phyloP scores from a whole-genome alignment of 2,888 invertebrate genomes.

The Erynnis tages region DNA sequence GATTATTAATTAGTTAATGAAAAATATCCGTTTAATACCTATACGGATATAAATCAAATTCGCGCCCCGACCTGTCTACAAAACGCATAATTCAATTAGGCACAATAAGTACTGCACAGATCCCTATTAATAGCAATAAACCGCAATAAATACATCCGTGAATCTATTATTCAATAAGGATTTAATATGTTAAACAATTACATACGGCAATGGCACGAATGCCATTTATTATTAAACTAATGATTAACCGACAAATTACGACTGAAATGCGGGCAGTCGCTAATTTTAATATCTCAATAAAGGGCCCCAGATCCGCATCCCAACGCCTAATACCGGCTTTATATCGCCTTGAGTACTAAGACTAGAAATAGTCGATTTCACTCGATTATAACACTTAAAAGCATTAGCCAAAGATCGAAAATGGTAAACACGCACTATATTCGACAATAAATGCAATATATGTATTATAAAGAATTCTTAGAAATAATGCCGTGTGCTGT shows the following conservation, averaged over 20 bases:
- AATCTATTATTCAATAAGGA: neutral
- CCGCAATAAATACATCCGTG: neutral
- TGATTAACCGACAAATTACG: conserved; percentile 27
- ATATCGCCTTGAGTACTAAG: conserved; percentile 28
- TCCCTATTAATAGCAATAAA: neutral
- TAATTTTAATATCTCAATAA: conserved; percentile 34
- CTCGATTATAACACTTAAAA: conserved; percentile 3
- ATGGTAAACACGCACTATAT: conserved; percentile 11
- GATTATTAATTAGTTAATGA: too few relatives aligned
- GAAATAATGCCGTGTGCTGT: conserved; percentile 20
- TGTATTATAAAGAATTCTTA: conserved; percentile 25
- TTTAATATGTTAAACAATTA: neutral
- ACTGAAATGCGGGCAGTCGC: conserved; percentile 26
- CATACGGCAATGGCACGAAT: neutral
- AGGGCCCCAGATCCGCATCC: conserved; percentile 46
- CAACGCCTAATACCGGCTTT: conserved; percentile 39
- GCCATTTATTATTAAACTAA: conserved; percentile 6
- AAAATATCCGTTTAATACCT: too few relatives aligned
- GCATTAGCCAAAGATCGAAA: neutral
- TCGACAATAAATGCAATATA: conserved; percentile 24
- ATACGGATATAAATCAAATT: too few relatives aligned
- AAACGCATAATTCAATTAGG: too few relatives aligned
- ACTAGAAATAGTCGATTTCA: neutral
- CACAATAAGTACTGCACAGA: too few relatives aligned
- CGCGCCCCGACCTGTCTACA: too few relatives aligned